Evolutionary conservation across 1,140 invertebrate genomes (phyloP).

Genomic region (Megalopta genalis): DNA sequence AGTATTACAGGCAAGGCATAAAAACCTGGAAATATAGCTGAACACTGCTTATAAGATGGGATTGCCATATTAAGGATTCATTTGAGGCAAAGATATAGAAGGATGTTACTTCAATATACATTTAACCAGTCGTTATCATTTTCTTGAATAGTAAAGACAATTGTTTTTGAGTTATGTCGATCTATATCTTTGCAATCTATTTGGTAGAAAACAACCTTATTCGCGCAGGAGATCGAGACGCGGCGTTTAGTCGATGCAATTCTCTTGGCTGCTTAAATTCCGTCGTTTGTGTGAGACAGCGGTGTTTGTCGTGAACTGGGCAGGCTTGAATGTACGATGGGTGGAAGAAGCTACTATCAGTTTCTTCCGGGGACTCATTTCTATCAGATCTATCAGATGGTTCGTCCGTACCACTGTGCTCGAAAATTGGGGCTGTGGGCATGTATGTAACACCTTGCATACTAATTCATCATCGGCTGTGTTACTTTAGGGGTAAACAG

Average conservation of each 20-base stretch:
- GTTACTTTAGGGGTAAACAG: neutral
- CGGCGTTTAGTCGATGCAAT: constrained; percentile 47
- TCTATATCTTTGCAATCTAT: constrained; percentile 53
- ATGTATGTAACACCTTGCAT: constrained; percentile 53
- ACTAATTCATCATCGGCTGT: neutral
- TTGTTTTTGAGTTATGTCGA: neutral
- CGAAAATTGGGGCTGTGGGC: constrained; percentile 65
- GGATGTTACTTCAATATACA: neutral
- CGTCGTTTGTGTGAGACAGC: constrained; percentile 72
- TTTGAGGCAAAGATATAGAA: constrained; percentile 54
- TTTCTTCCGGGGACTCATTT: constrained; percentile 55
- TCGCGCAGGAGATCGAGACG: constrained; percentile 48
- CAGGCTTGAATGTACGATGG: constrained; percentile 69
- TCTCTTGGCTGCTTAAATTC: constrained; percentile 71
- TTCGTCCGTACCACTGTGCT: constrained; percentile 65
- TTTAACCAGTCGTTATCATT: neutral
- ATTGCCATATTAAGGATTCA: constrained; percentile 27
- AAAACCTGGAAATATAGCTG: constrained; percentile 67
- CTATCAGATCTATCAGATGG: constrained; percentile 49
- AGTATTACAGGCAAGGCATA: constrained; percentile 65
- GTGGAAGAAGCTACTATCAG: constrained; percentile 56
- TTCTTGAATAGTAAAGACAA: neutral
- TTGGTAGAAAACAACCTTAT: constrained; percentile 63
- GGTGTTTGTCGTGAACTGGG: constrained; percentile 71
- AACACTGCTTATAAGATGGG: constrained; percentile 56